Evolutionary conservation across 1,140 invertebrate genomes (phyloP), one percentile per base, ranked within the genome.

Genomic region (Rhyacophila brunnea): DNA sequence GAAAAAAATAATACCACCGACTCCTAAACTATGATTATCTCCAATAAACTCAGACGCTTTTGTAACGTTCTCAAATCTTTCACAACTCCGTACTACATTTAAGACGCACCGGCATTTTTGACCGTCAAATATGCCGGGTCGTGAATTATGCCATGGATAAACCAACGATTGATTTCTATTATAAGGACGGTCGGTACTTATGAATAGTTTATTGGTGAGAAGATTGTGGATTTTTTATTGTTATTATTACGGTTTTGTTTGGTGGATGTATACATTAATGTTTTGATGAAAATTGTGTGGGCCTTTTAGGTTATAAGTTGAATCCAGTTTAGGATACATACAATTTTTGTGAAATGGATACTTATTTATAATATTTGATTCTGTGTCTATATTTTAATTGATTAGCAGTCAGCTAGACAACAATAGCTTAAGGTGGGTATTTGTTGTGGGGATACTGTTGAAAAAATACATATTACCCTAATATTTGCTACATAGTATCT

Each of bases 1-100:
- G 40, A 44, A 58, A 61, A 52, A 52, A 58, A 63, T 49, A 58
- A 63, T 63, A 58, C 58, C 40, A 50, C 58, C 45, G 42, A 58
- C 53, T 58, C 47, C 50, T 44, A 58, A 40, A 43, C 60, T 63
- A 43, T 63, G 55, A 63, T 63, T 63, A 63, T 50, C 6, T 50
- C 48, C 34, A 4, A 36, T 11, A 50, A 50, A 20, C 19, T n/a
- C 48, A 23, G 15, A n/a, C 13, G 35, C 32, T n/a, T n/a, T 19
- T 32, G 48, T 50, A 35, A 18, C 34, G 28, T 17, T 14, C 14
- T 32, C 32, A 32, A 36, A 18, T 36, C 6, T 14, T 35, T 14
- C 32, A n/a, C 15, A 15, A 35, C 7, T 4, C n/a, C 32, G 38
- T 17, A 20, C 55, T 56, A 46, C 20, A 47, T 56, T 23, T 46